Evolutionary conservation across 2,113 vertebrate genomes (phyloP), one percentile per base, ranked within the genome.

Genomic region (Sander vitreus): DNA sequence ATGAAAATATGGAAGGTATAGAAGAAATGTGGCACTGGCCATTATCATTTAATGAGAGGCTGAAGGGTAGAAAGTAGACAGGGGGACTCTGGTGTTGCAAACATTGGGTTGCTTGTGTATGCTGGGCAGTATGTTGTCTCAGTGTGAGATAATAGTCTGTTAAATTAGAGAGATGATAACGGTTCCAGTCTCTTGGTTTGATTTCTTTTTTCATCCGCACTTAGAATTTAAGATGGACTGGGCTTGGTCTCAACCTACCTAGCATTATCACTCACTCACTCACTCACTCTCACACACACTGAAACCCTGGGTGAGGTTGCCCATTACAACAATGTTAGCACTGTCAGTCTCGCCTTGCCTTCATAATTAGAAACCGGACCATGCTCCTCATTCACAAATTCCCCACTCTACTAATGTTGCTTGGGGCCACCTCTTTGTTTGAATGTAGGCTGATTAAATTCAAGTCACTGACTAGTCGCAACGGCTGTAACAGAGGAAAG

Each of bases 381-480:
- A 76, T 91, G 91, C 85, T 91, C 80, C 80, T 78, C 68, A 33
- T 86, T 90, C 85, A 84, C 83, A 92, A 80, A 88, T 86, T 88
- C 88, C 68, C 71, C 69, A 64, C 85, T 89, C 88, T 80, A 71
- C 63, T 47, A 23, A 58, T 83, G 88, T 85, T 91, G 89, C 91
- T 92, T 33, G 36, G 55, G 89, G 92, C 87, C 85, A 85, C 86
- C 70, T 87, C 66, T 77, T 70, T 85, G 89, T 89, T 89, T 89
- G 91, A 85, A 81, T 87, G 84, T 86, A 83, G 68, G 54, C 91
- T 91, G 92, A 94, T 95, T 92, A 88, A 91, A 95, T 94, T 93
- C 91, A 73, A 91, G 91, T 93, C 91, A 91, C 85, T 90, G 86
- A 88, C 65, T 78, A 50, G 63, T 86, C 14, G 48, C 79, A 80